These are phyloP conservation scores for Puma concolor DNA, from an alignment of 2,113 vertebrate genomes.

Conservation along the genomic window DNA sequence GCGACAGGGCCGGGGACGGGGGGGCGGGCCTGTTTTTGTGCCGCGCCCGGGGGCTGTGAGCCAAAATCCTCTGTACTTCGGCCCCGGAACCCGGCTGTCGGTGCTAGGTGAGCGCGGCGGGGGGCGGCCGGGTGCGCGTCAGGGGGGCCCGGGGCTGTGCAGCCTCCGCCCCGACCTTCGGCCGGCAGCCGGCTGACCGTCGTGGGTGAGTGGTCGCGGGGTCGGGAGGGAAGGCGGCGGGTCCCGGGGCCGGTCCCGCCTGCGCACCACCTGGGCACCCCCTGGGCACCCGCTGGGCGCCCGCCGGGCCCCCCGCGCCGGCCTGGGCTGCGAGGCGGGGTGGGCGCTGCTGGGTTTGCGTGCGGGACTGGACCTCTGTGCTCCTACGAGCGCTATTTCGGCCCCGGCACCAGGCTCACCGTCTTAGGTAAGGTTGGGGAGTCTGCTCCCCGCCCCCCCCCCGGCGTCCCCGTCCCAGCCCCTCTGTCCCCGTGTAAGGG, in stretches of 20 bases:
- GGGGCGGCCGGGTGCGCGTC: background rate
- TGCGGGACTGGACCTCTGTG: constrained; percentile 29
- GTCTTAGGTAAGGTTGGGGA: background rate
- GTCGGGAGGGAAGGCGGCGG: background rate
- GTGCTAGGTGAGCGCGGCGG: constrained; percentile 68
- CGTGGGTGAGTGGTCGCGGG: background rate
- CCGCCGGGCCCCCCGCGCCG: rapidly evolving
- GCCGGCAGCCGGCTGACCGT: background rate
- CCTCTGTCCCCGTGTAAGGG: background rate
- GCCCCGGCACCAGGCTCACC: constrained; percentile 24
- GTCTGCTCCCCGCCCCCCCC: too few relatives aligned
- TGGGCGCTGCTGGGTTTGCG: background rate
- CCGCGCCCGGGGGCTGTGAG: constrained; percentile 13
- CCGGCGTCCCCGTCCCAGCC: too few relatives aligned
- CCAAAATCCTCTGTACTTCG: constrained; percentile 58
- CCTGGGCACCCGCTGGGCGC: rapidly evolving
- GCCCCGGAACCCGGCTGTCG: constrained; percentile 48
- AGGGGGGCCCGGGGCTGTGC: background rate
- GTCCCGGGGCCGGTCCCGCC: background rate
- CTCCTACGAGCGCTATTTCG: constrained; percentile 1
- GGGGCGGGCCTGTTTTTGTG: constrained; percentile 28
- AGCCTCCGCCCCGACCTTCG: background rate
- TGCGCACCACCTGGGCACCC: too few relatives aligned
- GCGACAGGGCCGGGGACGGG: too few relatives aligned
- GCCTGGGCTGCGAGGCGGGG: background rate